Evolutionary conservation across 2,888 invertebrate genomes (phyloP).

Genomic region (Odontothrips loti): DNA sequence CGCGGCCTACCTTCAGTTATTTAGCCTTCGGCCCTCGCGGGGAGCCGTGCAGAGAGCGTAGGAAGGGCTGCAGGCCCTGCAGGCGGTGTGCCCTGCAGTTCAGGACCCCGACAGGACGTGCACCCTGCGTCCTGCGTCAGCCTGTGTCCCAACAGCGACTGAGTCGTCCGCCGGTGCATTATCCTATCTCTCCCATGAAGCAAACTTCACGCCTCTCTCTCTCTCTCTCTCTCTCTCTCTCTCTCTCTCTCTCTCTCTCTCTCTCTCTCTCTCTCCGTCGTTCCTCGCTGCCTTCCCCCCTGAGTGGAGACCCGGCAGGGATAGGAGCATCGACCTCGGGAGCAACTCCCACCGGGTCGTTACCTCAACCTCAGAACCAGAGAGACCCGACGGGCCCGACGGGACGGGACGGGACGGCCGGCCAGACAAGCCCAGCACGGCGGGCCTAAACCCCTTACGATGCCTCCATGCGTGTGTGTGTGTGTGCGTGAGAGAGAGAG

Average conservation of each 20-base stretch:
- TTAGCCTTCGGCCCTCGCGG: no score
- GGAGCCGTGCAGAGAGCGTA: no score
- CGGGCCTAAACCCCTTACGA: no score
- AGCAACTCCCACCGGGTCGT: slow-evolving; percentile 29
- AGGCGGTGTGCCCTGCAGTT: no score
- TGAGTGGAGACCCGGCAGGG: neutral
- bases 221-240: neutral
- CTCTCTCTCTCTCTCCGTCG: neutral
- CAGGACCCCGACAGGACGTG: no score
- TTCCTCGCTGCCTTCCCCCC: neutral
- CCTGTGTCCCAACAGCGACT: neutral
- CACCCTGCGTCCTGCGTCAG: no score
- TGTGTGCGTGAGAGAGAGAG: no score
- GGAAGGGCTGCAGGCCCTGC: no score
- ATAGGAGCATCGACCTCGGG: neutral
- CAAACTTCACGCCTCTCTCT: neutral
- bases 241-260: neutral
- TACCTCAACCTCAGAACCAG: slow-evolving; percentile 33
- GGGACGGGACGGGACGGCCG: no score
- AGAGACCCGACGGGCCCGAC: neutral
- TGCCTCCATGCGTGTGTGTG: no score
- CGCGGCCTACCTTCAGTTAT: no score
- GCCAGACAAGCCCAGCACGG: no score
- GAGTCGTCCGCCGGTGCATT: slow-evolving; percentile 1
- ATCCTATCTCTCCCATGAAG: neutral